Conservation (phyloP, 2,888 invertebrate genomes). For the Melipona beecheii region DNA sequence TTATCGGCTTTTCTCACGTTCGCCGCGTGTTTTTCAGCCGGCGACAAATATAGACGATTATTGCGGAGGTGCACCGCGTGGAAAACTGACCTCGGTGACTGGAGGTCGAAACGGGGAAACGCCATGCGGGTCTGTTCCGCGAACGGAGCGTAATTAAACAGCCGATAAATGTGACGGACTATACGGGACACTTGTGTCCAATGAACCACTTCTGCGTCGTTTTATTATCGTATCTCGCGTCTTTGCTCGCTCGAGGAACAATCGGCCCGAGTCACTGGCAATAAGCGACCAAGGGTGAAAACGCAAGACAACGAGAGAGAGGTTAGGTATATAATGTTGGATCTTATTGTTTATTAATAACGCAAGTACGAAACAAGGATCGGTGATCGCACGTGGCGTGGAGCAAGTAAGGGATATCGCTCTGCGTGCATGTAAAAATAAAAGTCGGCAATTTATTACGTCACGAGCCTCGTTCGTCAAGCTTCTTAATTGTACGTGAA, state of each 20-base stretch:
- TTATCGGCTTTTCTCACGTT: neutral
- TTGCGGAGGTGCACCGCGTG: neutral
- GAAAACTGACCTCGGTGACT: slow-evolving; percentile 56
- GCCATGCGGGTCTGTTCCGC: slow-evolving; percentile 16
- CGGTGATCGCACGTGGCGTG: neutral
- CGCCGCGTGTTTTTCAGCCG: neutral
- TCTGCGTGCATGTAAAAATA: too few species aligned
- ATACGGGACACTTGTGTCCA: slow-evolving; percentile 26
- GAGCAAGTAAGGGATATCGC: too few species aligned
- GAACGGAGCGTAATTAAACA: slow-evolving; percentile 33
- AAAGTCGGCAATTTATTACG: too few species aligned
- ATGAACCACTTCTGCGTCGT: slow-evolving; percentile 19
- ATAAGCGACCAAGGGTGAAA: neutral
- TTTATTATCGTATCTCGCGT: slow-evolving; percentile 8
- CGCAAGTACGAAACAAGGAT: neutral
- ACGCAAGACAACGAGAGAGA: neutral
- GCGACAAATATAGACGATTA: slow-evolving; percentile 46
- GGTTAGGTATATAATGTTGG: neutral
- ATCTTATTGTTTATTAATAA: neutral
- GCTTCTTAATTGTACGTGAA: too few species aligned
- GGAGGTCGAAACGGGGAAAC: slow-evolving; percentile 25
- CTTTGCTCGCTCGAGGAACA: slow-evolving; percentile 24
- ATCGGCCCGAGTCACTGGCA: slow-evolving; percentile 24
- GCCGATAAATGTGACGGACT: slow-evolving; percentile 5
- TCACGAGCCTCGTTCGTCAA: too few species aligned